A percentile compares a stretch with the other conserved stretches of the same genome.
Evolutionary conservation across 2,797 vertebrate genomes (phyloP).

Genomic region (Eulemur albifrons): DNA sequence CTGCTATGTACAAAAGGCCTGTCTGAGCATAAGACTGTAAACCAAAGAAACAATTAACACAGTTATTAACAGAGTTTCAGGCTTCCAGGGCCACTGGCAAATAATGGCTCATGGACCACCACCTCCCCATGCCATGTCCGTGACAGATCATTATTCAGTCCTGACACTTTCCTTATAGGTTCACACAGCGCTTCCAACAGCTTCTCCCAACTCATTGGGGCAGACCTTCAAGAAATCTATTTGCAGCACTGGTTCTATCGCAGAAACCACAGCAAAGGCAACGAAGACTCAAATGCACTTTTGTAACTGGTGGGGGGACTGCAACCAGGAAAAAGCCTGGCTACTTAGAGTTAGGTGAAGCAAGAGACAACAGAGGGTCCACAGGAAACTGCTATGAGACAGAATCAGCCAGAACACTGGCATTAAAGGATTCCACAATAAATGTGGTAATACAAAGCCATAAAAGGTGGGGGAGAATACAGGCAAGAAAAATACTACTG

Average conservation of each 20-base stretch:
- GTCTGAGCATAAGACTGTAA: neutral
- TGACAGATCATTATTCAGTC: neutral
- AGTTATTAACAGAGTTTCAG: neutral
- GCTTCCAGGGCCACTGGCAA: neutral
- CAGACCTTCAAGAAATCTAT: neutral
- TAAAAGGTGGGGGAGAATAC: fast-evolving
- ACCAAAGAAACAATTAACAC: neutral
- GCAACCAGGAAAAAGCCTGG: neutral
- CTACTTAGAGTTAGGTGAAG: neutral
- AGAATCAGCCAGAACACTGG: neutral
- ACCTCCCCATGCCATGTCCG: fast-evolving
- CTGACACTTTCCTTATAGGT: neutral
- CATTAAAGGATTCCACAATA: neutral
- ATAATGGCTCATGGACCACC: fast-evolving
- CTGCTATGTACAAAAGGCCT: neutral
- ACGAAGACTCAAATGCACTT: neutral
- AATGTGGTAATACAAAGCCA: neutral
- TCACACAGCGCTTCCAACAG: neutral
- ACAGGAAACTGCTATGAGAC: neutral
- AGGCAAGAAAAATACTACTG: neutral
- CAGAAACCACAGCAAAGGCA: neutral
- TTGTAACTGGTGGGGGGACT: too few species aligned
- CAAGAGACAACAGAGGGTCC: neutral
- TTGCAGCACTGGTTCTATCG: neutral
- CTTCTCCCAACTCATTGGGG: neutral